These are phyloP conservation scores for Antennarius striatus DNA, from an alignment of 2,113 vertebrate genomes.

Conservation along the genomic window DNA sequence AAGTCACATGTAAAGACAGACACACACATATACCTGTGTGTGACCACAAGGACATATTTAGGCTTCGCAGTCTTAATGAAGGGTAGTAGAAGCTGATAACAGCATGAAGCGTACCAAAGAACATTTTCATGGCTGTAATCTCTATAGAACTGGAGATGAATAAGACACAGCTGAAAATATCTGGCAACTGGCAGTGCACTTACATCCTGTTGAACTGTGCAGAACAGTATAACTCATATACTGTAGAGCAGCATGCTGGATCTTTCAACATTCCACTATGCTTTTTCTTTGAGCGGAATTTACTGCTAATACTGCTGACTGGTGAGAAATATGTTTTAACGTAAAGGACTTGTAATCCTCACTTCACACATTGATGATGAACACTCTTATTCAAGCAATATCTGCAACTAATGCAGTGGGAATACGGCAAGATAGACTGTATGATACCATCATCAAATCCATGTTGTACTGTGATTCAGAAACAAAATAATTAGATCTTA, in stretches of 20 bases:
- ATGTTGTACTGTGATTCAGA: background rate
- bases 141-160: conserved; percentile 34
- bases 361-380: conserved; percentile 17
- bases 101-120: conserved; percentile 20
- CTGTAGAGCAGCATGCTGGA: conserved; percentile 8
- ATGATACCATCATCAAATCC: no score
- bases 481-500: background rate
- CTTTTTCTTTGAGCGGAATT: conserved; percentile 1
- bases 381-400: background rate
- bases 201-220: conserved; percentile 9
- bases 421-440: background rate
- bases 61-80: conserved; percentile 53
- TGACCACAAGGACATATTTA: conserved; percentile 39
- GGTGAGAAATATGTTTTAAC: conserved; percentile 1
- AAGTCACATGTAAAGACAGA: conserved; percentile 16
- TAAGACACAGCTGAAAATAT: conserved; percentile 19
- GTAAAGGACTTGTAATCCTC: conserved; percentile 13
- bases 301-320: conserved; percentile 7
- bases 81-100: conserved; percentile 42
- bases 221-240: conserved; percentile 7
- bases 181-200: background rate
- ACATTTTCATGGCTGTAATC: conserved; percentile 28
- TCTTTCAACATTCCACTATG: background rate
- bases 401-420: background rate
- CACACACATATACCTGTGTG: background rate